phyloP scores from a whole-genome alignment of 2,888 invertebrate genomes.

The Brachylomia viminalis region DNA sequence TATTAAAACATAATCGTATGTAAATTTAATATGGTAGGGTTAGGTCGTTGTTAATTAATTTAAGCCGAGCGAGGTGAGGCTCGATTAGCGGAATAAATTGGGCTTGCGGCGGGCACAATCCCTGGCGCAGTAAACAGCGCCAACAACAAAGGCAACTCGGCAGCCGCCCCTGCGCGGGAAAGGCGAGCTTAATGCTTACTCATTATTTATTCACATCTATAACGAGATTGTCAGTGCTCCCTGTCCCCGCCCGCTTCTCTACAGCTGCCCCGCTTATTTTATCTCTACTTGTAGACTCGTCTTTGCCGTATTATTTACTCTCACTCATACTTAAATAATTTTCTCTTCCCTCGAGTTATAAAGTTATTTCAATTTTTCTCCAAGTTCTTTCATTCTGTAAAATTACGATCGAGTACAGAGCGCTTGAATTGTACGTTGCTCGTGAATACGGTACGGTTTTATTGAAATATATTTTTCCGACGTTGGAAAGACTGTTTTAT shows the following conservation, averaged over 20 bases:
- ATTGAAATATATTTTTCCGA: constrained; percentile 75
- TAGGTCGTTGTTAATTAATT: constrained; percentile 87
- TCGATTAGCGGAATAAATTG: constrained; percentile 89
- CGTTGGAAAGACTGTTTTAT: constrained; percentile 71
- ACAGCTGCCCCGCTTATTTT: constrained; percentile 80
- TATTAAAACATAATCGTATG: constrained; percentile 52
- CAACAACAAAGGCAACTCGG: constrained; percentile 86
- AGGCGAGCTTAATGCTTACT: constrained; percentile 86
- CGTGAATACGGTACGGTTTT: constrained; percentile 66
- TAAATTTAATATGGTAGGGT: constrained; percentile 79
- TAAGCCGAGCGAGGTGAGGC: constrained; percentile 83
- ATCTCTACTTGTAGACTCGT: constrained; percentile 71
- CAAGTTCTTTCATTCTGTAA: constrained; percentile 73
- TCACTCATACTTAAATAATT: constrained; percentile 80
- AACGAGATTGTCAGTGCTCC: constrained; percentile 89
- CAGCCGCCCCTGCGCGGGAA: constrained; percentile 77
- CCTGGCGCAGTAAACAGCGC: constrained; percentile 85
- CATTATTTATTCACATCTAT: constrained; percentile 90
- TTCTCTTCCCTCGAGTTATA: constrained; percentile 80
- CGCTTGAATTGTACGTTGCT: constrained; percentile 62
- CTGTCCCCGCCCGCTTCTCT: constrained; percentile 73
- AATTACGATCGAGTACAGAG: constrained; percentile 65
- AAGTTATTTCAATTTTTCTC: constrained; percentile 80
- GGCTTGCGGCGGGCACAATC: constrained; percentile 84
- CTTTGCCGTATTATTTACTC: constrained; percentile 75